These are phyloP conservation scores for Peucedramus taeniatus DNA, from an alignment of 2,113 vertebrate genomes.

Conservation along the genomic window DNA sequence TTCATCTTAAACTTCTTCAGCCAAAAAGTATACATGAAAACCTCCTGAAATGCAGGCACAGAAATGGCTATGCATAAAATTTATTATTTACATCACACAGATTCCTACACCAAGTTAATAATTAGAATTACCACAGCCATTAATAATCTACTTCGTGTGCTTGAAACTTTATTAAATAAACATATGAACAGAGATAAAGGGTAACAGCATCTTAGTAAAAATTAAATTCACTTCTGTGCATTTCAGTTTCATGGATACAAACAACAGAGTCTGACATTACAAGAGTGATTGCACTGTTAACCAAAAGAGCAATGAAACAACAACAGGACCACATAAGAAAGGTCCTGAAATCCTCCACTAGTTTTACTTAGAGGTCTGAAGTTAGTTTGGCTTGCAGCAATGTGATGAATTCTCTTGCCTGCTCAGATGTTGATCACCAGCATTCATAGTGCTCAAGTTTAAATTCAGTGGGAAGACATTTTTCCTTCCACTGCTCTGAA, in stretches of 20 bases:
- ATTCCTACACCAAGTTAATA: neutral
- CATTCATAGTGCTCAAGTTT: neutral
- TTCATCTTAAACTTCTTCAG: neutral
- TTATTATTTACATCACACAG: neutral
- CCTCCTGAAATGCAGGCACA: neutral
- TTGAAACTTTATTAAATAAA: neutral
- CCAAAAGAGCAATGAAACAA: neutral
- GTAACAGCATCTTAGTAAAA: neutral
- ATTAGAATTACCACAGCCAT: neutral
- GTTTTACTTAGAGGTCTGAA: neutral
- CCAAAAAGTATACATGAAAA: neutral
- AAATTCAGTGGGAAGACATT: neutral
- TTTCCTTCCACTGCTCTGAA: neutral
- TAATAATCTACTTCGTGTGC: neutral
- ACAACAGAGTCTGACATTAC: neutral
- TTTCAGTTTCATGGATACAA: neutral
- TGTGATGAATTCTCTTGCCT: neutral
- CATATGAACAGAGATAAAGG: neutral
- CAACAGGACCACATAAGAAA: neutral
- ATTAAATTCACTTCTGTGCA: neutral
- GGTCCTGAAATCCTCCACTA: neutral
- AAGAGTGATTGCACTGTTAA: neutral
- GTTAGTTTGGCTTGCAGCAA: neutral
- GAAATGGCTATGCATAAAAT: neutral
- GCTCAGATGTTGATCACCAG: neutral